phyloP scores from a whole-genome alignment of 2,888 invertebrate species.

The Noctua comes region DNA sequence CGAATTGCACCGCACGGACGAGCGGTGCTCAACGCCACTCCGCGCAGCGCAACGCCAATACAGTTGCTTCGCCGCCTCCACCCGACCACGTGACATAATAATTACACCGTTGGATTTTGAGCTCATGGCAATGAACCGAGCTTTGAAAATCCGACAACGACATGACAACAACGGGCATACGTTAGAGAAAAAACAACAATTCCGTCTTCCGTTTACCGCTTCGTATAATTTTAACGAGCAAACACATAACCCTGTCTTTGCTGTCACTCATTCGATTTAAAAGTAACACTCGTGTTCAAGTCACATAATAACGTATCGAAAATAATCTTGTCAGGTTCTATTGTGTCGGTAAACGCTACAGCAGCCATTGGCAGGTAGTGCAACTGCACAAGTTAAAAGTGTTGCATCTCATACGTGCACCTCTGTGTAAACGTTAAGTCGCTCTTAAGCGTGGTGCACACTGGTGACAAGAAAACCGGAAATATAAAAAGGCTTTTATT shows the following conservation, averaged over 20 bases:
- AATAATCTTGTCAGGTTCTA: background rate
- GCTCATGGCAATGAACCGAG: background rate
- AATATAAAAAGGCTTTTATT: background rate
- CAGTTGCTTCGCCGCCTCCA: background rate
- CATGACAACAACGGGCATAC: background rate
- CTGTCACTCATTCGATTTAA: background rate
- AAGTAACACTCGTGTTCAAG: background rate
- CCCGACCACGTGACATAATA: background rate
- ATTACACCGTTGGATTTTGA: background rate
- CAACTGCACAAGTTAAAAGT: conserved; percentile 47
- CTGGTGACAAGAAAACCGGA: background rate
- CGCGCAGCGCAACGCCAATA: background rate
- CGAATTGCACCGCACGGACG: too few relatives aligned
- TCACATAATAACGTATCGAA: background rate
- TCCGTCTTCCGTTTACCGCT: background rate
- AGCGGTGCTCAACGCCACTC: background rate
- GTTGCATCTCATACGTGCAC: conserved; percentile 57
- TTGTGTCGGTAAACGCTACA: conserved; percentile 12
- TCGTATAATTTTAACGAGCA: background rate
- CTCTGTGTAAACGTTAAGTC: conserved; percentile 15
- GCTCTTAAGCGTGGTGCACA: conserved; percentile 23
- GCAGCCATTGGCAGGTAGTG: conserved; percentile 50
- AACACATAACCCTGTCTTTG: background rate
- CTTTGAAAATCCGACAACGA: background rate
- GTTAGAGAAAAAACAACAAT: background rate